Conservation (phyloP, 2,888 invertebrate genomes). For the Agrypnus murinus region DNA sequence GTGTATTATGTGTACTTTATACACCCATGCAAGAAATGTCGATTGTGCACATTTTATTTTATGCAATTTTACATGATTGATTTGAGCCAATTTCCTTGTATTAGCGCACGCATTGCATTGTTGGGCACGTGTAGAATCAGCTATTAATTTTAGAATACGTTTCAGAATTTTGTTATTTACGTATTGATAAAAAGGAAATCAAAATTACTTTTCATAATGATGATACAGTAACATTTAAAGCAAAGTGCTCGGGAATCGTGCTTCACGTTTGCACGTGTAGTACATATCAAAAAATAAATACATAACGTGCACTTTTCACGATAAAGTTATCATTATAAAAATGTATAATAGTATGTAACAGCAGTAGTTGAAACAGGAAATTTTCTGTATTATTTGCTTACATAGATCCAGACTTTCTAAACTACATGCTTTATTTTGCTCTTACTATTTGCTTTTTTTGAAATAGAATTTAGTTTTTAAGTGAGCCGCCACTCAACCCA, state of each 20-base stretch:
- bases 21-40: not conserved
- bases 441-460: no score
- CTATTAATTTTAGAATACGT: not conserved
- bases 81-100: not conserved
- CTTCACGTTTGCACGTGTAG: slow-evolving; percentile 10
- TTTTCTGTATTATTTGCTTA: no score
- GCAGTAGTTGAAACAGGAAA: no score
- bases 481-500: no score
- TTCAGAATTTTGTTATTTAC: not conserved
- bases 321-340: not conserved
- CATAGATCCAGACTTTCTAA: no score
- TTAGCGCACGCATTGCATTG: not conserved
- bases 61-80: slow-evolving; percentile 2
- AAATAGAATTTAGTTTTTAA: no score
- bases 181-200: not conserved
- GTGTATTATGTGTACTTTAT: not conserved
- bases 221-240: not conserved
- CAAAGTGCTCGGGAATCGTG: slow-evolving; percentile 10
- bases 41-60: slow-evolving; percentile 25
- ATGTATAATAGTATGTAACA: no score
- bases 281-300: not conserved
- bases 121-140: not conserved
- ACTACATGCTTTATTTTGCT: no score
- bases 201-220: not conserved
- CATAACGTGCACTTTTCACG: not conserved